Evolutionary conservation across 2,888 invertebrate genomes (phyloP).

Genomic region (Ophion ventricosus): DNA sequence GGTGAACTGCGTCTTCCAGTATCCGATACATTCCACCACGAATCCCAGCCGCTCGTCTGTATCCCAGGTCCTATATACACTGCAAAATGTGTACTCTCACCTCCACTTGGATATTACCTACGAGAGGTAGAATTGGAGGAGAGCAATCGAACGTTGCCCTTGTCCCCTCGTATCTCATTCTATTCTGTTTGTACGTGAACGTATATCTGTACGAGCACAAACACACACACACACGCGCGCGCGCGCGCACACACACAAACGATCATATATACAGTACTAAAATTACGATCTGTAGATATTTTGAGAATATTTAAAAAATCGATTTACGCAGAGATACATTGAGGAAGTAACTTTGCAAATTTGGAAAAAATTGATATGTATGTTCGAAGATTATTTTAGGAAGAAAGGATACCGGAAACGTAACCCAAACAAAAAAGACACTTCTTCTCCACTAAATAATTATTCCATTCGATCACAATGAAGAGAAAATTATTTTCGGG

Average conservation of each 20-base stretch:
- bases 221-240: too few species aligned
- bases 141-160: conserved; percentile 60
- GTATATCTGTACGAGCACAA: background rate
- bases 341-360: background rate
- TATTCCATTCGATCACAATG: background rate
- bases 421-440: too few species aligned
- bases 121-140: conserved; percentile 14
- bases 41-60: conserved; percentile 70
- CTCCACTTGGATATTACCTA: conserved; percentile 61
- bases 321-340: background rate
- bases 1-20: conserved; percentile 71
- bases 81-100: conserved; percentile 48
- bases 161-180: conserved; percentile 32
- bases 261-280: background rate
- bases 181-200: conserved; percentile 17
- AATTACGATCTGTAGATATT: conserved; percentile 27
- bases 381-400: background rate
- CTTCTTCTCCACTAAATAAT: too few species aligned
- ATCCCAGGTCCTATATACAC: conserved; percentile 37
- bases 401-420: background rate
- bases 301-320: conserved; percentile 32
- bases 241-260: too few species aligned
- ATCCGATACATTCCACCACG: conserved; percentile 75
- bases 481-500: background rate
- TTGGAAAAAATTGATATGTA: background rate